phyloP scores from a whole-genome alignment of 2,797 vertebrate genomes.

The Tamandua tetradactyla region DNA sequence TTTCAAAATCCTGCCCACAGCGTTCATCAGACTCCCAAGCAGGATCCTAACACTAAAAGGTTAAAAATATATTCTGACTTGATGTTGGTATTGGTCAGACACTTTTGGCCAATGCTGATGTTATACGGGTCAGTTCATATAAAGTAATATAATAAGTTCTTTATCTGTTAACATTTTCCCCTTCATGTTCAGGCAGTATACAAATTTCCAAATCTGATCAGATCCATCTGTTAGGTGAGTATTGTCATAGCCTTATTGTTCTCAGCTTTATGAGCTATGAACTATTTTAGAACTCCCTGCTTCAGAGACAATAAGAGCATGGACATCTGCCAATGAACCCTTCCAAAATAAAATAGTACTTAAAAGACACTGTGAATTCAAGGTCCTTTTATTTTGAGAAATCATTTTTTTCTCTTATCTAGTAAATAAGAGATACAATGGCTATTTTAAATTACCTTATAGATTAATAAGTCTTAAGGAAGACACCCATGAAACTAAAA shows the following conservation, averaged over 20 bases:
- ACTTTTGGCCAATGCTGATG: background rate
- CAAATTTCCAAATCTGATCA: background rate
- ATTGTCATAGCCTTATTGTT: slow-evolving; percentile 21
- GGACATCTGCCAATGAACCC: slow-evolving; percentile 51
- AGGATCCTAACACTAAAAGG: background rate
- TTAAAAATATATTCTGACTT: background rate
- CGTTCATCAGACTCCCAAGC: background rate
- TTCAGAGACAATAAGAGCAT: slow-evolving; percentile 60
- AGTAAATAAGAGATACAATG: background rate
- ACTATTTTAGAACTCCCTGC: slow-evolving; percentile 54
- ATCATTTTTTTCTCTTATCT: background rate
- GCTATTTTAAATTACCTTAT: background rate
- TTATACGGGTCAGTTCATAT: background rate
- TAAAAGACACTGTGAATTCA: slow-evolving; percentile 31
- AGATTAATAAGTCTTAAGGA: background rate
- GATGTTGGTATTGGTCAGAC: background rate
- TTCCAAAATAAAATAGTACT: slow-evolving; percentile 53
- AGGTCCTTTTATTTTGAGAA: background rate
- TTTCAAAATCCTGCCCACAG: background rate
- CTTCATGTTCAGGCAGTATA: background rate
- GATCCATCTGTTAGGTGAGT: slow-evolving; percentile 28
- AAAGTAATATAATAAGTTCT: background rate
- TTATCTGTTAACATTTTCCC: background rate
- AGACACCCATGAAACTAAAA: background rate
- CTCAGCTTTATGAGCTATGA: background rate